phyloP scores from a whole-genome alignment of 2,888 invertebrate species.

The Rotaria sp. region DNA sequence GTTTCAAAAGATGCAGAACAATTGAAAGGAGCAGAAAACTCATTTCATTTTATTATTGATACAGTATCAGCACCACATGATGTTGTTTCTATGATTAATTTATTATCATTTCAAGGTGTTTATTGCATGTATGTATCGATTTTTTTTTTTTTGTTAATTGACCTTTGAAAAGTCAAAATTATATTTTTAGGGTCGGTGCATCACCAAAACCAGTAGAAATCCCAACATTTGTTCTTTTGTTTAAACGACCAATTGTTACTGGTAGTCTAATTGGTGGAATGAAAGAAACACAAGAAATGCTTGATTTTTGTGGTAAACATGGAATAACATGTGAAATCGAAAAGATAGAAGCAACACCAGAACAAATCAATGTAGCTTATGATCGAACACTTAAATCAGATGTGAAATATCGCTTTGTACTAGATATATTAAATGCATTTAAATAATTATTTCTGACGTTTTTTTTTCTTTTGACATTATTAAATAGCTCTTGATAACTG shows the following conservation, averaged over 20 bases:
- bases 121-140: neutral
- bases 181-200: neutral
- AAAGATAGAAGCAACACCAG: neutral
- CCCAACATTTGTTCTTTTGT: neutral
- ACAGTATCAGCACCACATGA: neutral
- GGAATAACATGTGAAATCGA: neutral
- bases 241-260: neutral
- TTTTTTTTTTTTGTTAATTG: too few species aligned
- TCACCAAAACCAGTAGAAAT: neutral
- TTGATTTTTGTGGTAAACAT: conserved; percentile 15
- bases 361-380: neutral
- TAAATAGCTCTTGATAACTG: neutral
- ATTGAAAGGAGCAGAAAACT: neutral
- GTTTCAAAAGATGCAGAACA: neutral
- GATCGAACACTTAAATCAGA: neutral
- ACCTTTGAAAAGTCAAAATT: neutral
- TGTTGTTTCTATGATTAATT: neutral
- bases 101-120: neutral
- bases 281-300: conserved; percentile 29
- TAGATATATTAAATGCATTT: neutral
- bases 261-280: neutral
- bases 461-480: neutral
- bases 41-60: neutral
- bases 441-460: neutral
- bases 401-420: neutral